Base-by-base conservation (phyloP, 2,113 vertebrate genomes). In the Poecilia latipinna region DNA sequence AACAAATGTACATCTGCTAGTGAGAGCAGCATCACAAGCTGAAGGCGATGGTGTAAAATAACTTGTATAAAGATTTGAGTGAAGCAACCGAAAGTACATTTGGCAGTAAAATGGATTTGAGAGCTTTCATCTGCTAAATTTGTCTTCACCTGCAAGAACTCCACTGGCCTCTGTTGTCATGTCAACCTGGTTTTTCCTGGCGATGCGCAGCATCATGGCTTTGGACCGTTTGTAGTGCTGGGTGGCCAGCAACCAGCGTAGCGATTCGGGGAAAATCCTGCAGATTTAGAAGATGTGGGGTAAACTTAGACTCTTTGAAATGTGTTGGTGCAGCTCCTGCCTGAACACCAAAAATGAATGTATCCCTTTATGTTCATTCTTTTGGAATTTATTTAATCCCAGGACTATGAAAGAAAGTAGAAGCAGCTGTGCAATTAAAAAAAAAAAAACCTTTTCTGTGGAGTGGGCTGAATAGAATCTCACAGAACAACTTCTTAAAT, bases 221-320 rank as follows among this genome's bases (percentile, higher is more conserved):
- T 97, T 99, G 33, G 97, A 95, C 8, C 96, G 86, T 74, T 95
- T 94, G 89, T 97, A 97, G 88, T 99, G 97, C 78, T 97, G 96
- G 17, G 98, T 99, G 83, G 97, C 97, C 95, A 99, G 95, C 82
- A 98, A 90, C 98, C 98, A 99, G 74, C 97, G 96, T 78, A 99
- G 92, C 4, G 98, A 99, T 90, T 99, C 98, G 0, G 97, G 98
- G 80, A 99, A 98, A 84, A 99, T 89, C 95, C 98, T 99, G 86
- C 63, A 75, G 28, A 63, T 19, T 48, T 28, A n/a, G 17, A 42
- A 48, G n/a, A 8, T 32, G 4, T 32, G 35, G 12, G 28, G 8
- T 12, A 17, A 7, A 39, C 7, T 1, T 28, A 3, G 37, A 66
- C 28, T 10, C n/a, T 24, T n/a, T n/a, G 51, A 57, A 57, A 57